A percentile compares a stretch with the other conserved stretches of the same genome.
Evolutionary conservation across 2,888 invertebrate genomes (phyloP).

Genomic region (Macrophya alboannulata): DNA sequence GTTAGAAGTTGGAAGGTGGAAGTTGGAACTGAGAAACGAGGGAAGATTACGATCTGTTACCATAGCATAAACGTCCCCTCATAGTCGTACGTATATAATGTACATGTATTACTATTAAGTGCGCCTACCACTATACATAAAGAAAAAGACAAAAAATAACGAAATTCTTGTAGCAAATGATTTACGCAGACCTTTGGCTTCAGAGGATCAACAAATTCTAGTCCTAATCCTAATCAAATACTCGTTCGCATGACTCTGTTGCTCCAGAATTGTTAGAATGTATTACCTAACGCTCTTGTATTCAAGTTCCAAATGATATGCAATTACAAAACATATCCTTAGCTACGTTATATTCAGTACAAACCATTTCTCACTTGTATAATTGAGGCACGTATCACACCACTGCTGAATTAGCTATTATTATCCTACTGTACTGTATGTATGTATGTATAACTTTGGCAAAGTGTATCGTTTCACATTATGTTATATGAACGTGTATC

Average conservation of each 20-base stretch:
- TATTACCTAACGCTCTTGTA: neutral
- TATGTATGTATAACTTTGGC: neutral
- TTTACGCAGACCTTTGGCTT: neutral
- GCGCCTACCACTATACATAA: neutral
- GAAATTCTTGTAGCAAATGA: neutral
- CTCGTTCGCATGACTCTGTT: neutral
- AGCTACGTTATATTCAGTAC: neutral
- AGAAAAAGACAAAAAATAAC: too few species aligned
- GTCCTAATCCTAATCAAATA: constrained; percentile 32
- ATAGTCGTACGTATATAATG: neutral
- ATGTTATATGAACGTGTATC: too few species aligned
- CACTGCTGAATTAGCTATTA: neutral
- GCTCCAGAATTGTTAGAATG: neutral
- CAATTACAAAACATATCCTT: constrained; percentile 4
- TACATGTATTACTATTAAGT: constrained; percentile 21
- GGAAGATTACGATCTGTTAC: constrained; percentile 51
- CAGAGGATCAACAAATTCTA: neutral
- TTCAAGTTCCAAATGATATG: constrained; percentile 1
- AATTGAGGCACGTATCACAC: constrained; percentile 29
- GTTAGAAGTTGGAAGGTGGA: constrained; percentile 18
- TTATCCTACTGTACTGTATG: neutral
- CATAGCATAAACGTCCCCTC: constrained; percentile 43
- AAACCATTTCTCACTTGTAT: neutral
- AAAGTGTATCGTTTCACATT: too few species aligned
- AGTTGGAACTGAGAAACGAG: neutral